phyloP scores from a whole-genome alignment of 2,113 vertebrate genomes.

The Leucosticte australis region DNA sequence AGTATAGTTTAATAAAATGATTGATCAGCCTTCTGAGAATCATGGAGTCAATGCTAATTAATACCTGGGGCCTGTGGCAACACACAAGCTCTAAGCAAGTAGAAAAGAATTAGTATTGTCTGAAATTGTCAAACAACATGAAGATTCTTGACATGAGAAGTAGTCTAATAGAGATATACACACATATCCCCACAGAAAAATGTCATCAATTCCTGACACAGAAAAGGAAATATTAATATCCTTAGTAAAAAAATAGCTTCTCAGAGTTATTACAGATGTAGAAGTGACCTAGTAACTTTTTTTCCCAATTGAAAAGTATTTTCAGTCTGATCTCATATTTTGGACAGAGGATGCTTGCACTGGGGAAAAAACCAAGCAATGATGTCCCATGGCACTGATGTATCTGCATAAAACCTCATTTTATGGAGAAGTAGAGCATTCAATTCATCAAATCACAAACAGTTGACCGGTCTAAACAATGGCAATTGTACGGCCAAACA shows the following conservation, averaged over 20 bases:
- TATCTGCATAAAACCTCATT: conserved; percentile 31
- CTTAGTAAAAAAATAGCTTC: neutral
- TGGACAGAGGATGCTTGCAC: neutral
- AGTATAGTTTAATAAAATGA: neutral
- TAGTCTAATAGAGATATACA: neutral
- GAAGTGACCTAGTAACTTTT: neutral
- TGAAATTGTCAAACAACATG: conserved; percentile 28
- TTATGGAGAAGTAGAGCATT: neutral
- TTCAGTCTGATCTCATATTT: neutral
- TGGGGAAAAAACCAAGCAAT: neutral
- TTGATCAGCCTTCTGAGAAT: neutral
- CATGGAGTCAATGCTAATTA: neutral
- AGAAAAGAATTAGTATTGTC: conserved; percentile 25
- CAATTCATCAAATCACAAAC: conserved; percentile 26
- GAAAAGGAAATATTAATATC: neutral
- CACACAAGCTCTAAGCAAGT: conserved; percentile 1
- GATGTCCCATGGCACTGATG: neutral
- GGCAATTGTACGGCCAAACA: neutral
- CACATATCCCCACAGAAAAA: neutral
- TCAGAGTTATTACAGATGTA: neutral
- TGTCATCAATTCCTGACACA: neutral
- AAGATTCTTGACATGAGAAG: neutral
- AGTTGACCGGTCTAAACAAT: neutral
- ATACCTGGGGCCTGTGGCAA: neutral
- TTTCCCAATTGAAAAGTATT: neutral